These are phyloP conservation scores for Tragelaphus scriptus DNA, from an alignment of 2,113 vertebrate species.

Conservation along the genomic window DNA sequence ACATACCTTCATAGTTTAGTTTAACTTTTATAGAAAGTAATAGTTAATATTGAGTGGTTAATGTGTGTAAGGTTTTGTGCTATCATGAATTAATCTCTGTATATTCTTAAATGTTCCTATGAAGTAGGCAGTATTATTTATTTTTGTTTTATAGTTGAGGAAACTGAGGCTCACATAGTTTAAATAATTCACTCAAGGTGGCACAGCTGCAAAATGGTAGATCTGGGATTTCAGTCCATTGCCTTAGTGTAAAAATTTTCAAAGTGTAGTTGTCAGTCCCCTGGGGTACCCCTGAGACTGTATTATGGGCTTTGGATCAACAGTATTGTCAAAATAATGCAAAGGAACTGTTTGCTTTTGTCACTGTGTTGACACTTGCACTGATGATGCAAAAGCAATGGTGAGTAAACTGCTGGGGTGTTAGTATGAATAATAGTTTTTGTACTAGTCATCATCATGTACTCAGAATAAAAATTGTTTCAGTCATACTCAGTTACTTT, in stretches of 20 bases:
- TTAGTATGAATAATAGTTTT: not conserved
- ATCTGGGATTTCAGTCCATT: not conserved
- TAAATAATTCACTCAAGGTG: not conserved
- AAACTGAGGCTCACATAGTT: constrained; percentile 3
- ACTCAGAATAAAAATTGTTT: not conserved
- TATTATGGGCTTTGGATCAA: not conserved
- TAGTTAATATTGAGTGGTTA: not conserved
- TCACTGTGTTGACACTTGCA: not conserved
- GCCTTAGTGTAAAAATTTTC: not conserved
- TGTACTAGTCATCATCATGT: not conserved
- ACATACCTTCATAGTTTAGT: not conserved
- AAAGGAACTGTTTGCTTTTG: not conserved
- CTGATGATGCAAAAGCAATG: not conserved
- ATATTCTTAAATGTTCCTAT: not conserved
- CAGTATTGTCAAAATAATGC: not conserved
- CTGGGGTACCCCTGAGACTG: not conserved
- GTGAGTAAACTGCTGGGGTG: not conserved
- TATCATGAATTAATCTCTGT: constrained; percentile 18
- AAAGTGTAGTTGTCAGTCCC: not conserved
- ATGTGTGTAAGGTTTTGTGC: not conserved
- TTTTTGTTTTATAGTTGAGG: constrained; percentile 17
- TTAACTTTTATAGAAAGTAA: not conserved
- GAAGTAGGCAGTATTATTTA: not conserved
- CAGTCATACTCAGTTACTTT: not conserved
- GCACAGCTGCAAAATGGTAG: not conserved